phyloP scores from a whole-genome alignment of 2,888 invertebrate genomes.

The Cremastobaeus sp. region DNA sequence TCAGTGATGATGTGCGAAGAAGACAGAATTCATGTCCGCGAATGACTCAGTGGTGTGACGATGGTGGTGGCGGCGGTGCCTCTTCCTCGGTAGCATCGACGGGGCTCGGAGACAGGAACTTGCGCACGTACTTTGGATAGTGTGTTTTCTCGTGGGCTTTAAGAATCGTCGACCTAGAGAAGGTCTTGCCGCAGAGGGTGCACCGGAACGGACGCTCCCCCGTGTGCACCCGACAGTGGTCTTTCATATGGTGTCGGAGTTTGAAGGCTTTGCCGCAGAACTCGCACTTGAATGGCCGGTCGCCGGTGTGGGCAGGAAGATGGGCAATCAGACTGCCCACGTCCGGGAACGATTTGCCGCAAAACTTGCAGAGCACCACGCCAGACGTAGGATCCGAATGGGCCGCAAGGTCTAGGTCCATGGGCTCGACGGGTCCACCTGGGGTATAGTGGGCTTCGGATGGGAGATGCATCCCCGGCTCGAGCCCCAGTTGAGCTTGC shows the following conservation, averaged over 20 bases:
- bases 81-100: slow-evolving; percentile 90
- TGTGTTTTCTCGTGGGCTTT: slow-evolving; percentile 96
- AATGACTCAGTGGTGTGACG: slow-evolving; percentile 70
- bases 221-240: slow-evolving; percentile 95
- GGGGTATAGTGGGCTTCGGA: slow-evolving; percentile 77
- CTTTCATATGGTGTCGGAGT: slow-evolving; percentile 95
- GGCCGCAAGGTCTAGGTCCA: slow-evolving; percentile 83
- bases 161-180: slow-evolving; percentile 92
- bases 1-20: slow-evolving; percentile 31
- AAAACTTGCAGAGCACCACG: slow-evolving; percentile 93
- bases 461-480: slow-evolving; percentile 75
- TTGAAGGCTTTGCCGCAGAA: slow-evolving; percentile 97
- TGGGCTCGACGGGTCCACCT: slow-evolving; percentile 79
- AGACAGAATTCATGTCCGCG: slow-evolving; percentile 32
- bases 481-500: slow-evolving; percentile 79
- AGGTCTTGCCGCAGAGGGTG: slow-evolving; percentile 92
- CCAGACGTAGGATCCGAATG: slow-evolving; percentile 84
- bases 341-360: slow-evolving; percentile 94
- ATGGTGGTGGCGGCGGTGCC: slow-evolving; percentile 70
- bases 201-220: slow-evolving; percentile 94
- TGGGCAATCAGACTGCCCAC: slow-evolving; percentile 92
- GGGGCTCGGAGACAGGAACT: slow-evolving; percentile 92
- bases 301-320: slow-evolving; percentile 92
- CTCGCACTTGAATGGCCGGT: slow-evolving; percentile 94
- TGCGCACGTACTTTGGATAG: slow-evolving; percentile 93